Conservation (phyloP, 2,113 vertebrate species). For the Serinus canaria region DNA sequence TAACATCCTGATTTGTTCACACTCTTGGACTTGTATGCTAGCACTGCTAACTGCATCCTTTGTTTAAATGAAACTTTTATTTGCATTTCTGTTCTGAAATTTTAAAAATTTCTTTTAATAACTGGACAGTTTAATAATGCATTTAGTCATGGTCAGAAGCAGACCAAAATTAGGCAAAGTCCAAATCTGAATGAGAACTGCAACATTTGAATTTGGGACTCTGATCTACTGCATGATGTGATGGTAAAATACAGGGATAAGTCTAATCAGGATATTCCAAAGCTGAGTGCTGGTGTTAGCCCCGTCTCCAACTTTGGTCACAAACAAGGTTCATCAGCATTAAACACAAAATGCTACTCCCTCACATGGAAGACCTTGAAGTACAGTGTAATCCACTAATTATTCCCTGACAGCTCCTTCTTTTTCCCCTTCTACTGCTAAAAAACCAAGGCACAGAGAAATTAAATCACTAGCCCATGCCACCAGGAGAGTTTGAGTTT, state of each 20-base stretch:
- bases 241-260: not conserved
- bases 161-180: not conserved
- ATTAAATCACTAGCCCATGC: not conserved
- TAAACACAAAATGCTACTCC: not conserved
- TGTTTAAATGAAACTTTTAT: not conserved
- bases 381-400: not conserved
- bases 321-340: not conserved
- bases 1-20: constrained; percentile 2
- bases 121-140: not conserved
- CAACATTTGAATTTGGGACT: not conserved
- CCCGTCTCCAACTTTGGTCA: not conserved
- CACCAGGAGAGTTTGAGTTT: not conserved
- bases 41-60: not conserved
- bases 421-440: not conserved
- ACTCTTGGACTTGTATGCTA: not conserved
- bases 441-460: not conserved
- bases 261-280: not conserved
- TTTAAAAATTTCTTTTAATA: not conserved
- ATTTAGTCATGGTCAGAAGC: not conserved
- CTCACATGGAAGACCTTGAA: not conserved
- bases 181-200: not conserved
- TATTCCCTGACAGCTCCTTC: not conserved
- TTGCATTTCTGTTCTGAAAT: not conserved
- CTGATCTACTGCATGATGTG: not conserved
- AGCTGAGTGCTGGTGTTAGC: not conserved